Evolutionary conservation across 2,797 vertebrate species (phyloP), one percentile per base, ranked within the genome.

Genomic region (Bufotes viridis): DNA sequence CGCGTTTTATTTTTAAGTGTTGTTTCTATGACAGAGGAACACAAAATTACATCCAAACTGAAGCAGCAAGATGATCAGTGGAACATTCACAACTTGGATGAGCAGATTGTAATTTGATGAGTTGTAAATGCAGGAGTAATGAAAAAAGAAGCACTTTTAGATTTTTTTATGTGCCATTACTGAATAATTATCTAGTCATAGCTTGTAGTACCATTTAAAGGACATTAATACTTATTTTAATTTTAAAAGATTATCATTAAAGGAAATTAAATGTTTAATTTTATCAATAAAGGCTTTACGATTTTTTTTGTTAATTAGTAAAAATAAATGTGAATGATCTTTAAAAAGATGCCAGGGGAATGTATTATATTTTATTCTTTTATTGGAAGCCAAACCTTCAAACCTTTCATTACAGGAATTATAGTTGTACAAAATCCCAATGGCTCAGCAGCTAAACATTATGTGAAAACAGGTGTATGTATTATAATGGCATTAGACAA

Each of bases 81-180:
- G 9, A 74, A 42, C 5, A 3, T 61, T 75, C 57, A 18, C 7
- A 29, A 61, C 22, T 49, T 49, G 14, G 69, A 55, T 72, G 53
- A 60, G 24, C 81, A 72, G 82, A 61, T 60, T 42, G 53, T 75
- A 18, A 29, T 49, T 84, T 75, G 82, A 84, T 84, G 67, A 58
- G 26, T 20, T 84, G 53, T 84, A 57, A 84, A 83, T 5, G 17
- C 2, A 42, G 22, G 12, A 74, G 1, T 61, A 34, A 67, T 61
- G 15, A n/a, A 51, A 82, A 81, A 84, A 72, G 18, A 34, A 18
- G 8, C 51, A 24, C 11, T 20, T 55, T 70, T 18, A 0, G n/a
- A 58, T 22, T 57, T 72, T 72, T 58, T 57, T 57, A 15, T 72
- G 72, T 8, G 29, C 1, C 17, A 72, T 24, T 82, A 42, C 20